phyloP scores from a whole-genome alignment of 2,888 invertebrate species.

The Seladonia tumulorum region DNA sequence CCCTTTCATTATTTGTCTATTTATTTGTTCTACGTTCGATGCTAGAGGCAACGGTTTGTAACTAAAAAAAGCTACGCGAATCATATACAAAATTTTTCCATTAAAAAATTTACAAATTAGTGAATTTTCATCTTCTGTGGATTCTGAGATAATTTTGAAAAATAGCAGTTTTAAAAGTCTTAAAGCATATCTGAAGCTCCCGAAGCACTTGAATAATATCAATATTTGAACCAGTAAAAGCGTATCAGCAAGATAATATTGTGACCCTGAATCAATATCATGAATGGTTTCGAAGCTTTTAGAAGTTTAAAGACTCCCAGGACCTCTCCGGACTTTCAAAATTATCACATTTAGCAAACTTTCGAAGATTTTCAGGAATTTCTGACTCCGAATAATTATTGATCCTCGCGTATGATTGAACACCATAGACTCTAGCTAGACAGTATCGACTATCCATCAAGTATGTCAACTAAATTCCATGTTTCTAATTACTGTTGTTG shows the following conservation, averaged over 20 bases:
- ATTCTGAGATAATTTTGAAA: background rate
- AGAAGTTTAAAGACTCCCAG: background rate
- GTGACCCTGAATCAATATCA: background rate
- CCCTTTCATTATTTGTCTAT: too few species aligned
- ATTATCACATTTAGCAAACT: background rate
- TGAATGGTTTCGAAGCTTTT: background rate
- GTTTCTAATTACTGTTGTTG: background rate
- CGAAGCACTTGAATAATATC: background rate
- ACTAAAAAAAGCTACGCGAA: too few species aligned
- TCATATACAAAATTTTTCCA: too few species aligned
- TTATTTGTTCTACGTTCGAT: too few species aligned
- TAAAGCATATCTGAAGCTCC: background rate
- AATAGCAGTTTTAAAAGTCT: background rate
- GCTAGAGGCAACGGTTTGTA: too few species aligned
- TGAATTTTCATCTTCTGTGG: too few species aligned
- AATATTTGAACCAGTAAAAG: constrained; percentile 6
- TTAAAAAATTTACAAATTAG: too few species aligned
- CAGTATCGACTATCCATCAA: background rate
- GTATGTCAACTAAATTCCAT: background rate
- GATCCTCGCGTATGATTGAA: background rate
- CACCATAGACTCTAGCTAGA: background rate
- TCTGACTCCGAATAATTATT: background rate
- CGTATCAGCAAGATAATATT: background rate
- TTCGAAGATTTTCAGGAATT: background rate
- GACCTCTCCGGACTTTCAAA: background rate